phyloP scores from a whole-genome alignment of 1,140 invertebrate genomes.

The Plectrocnemia conspersa region DNA sequence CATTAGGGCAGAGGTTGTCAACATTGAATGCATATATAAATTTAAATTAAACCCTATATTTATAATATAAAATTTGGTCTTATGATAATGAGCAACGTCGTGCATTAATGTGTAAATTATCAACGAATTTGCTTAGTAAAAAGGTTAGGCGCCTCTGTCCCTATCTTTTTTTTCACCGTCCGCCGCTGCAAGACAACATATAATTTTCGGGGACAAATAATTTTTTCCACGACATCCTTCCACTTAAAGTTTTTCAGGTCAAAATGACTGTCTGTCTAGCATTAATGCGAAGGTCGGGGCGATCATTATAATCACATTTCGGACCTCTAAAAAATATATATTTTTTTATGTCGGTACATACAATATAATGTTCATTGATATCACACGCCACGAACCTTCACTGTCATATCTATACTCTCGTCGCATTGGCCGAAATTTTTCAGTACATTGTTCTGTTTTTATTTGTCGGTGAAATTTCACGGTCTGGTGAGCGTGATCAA shows the following conservation, averaged over 20 bases:
- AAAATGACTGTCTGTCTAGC: slow-evolving; percentile 22
- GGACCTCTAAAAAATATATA: slow-evolving; percentile 1
- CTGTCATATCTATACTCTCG: not conserved
- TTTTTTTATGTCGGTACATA: not conserved
- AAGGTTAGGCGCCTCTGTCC: not conserved
- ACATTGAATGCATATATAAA: not conserved
- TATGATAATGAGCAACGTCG: not conserved
- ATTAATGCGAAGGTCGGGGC: slow-evolving; percentile 20
- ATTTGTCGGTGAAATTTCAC: slow-evolving; percentile 3
- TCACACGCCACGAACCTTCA: not conserved
- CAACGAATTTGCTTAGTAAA: slow-evolving; percentile 1
- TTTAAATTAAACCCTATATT: not conserved
- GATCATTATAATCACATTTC: slow-evolving; percentile 24
- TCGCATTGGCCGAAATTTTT: not conserved
- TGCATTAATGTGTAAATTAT: slow-evolving; percentile 2
- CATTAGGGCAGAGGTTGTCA: not conserved
- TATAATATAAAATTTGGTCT: not conserved
- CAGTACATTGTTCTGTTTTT: slow-evolving; percentile 1
- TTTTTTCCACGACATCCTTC: slow-evolving; percentile 23
- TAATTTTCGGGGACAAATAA: slow-evolving; percentile 25
- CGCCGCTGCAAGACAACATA: slow-evolving; percentile 1
- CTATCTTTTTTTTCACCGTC: not conserved
- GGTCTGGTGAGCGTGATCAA: slow-evolving; percentile 10
- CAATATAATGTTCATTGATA: not conserved
- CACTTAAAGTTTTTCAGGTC: slow-evolving; percentile 12